Base-by-base conservation (phyloP, 2,797 vertebrate genomes). In the Trachops cirrhosus region DNA sequence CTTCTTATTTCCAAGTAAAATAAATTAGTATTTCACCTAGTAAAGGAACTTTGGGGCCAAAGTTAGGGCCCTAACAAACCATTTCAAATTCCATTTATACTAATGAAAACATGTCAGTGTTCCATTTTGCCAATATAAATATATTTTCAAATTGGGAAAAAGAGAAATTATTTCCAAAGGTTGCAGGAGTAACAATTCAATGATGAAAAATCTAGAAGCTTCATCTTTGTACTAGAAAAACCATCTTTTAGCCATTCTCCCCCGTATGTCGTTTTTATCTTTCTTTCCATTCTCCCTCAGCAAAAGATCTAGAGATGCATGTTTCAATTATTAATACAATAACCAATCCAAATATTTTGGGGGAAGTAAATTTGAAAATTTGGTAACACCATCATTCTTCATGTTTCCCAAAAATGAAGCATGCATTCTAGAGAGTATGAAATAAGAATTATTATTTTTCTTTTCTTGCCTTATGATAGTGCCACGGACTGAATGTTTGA, bases 401-500 rank as follows among this genome's bases (percentile, higher is more conserved):
- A 1, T n/a, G 29, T 88, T 93, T 87, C 22, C 14, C 85, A 86
- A 34, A 77, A 75, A 78, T 1, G 37, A 91, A 67, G 67, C 19
- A 67, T 6, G 59, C 0, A 52, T 19, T 44, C 29, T n/a, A 93
- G 24, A 16, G 79, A 73, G 6, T 22, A 71, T 46, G 15, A 86
- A 52, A 46, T 70, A 89, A 89, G 44, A 83, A 92, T 79, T 62
- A 44, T 46, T 87, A 48, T 41, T 85, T 96, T 88, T 37, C 62
- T 67, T 92, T 68, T 24, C 24, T n/a, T 48, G 34, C 37, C 16
- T 85, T 68, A 14, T 52, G 77, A 74, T n/a, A 74, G 32, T 54
- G 4, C 29, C 73, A 67, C 5, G n/a, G 24, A n/a, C 10, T 54
- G 19, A 24, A 80, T 32, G 71, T 70, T 59, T 77, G 34, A 11